Base-by-base conservation (phyloP, 2,888 invertebrate genomes). In the Eupithecia subumbrata region DNA sequence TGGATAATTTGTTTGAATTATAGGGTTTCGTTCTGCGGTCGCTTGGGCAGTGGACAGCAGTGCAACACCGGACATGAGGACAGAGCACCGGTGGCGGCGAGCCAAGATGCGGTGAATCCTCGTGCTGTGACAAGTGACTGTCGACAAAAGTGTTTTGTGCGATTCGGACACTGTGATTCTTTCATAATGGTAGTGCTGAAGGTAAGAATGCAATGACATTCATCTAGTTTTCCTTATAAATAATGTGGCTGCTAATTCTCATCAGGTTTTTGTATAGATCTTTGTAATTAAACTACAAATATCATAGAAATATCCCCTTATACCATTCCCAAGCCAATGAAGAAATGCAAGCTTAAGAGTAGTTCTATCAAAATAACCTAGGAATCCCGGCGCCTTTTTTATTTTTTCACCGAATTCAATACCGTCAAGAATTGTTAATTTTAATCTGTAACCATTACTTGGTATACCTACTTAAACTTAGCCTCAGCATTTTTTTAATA, bases 11-110 rank as follows among this genome's bases (percentile, higher is more conserved):
- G 84, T 90, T 92, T 78, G 88, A 93, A 94, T 95, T 95, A 89
- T 92, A 95, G 95, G 93, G 83, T 91, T 92, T 92, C 91, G 87
- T 89, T 85, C 88, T 87, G 84, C 90, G 88, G 88, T 88, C 88
- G 89, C 87, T 81, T 88, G 88, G 89, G 83, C 84, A 83, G 84
- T 81, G 83, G 83, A 76, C 82, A 75, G 48, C 34, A 72, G 77
- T 77, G 77, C 81, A 86, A 86, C 87, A 81, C 74, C 88, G 91
- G 92, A 89, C 86, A 85, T 91, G 92, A 87, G 79, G 90, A 89
- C 87, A 90, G 84, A 84, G 14, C 77, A 81, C 73, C 78, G 79
- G 82, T 79, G 81, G 74, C 78, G 81, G 72, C 80, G 82, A 67
- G 80, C 75, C 77, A 88, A 85, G 84, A 89, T 89, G 88, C 85